A percentile compares a stretch with the other conserved stretches of the same genome.
Evolutionary conservation across 2,113 vertebrate genomes (phyloP).

Genomic region (Holacanthus passer): DNA sequence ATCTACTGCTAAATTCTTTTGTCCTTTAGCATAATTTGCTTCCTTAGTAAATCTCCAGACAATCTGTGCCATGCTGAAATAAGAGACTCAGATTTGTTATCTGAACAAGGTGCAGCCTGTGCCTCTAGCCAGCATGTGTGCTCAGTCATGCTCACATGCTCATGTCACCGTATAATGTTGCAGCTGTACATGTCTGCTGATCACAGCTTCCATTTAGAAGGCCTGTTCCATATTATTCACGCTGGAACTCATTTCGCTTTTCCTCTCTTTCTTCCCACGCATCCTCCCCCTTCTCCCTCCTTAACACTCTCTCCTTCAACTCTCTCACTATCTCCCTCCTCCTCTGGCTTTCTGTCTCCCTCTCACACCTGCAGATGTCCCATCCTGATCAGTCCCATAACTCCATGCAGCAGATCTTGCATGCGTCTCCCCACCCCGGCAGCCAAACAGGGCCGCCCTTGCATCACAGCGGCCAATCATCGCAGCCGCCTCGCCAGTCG

Average conservation of each 20-base stretch:
- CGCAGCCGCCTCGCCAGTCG: constrained; percentile 91
- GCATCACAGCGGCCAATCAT: constrained; percentile 92
- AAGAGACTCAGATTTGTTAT: constrained; percentile 37
- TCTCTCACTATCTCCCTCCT: constrained; percentile 7
- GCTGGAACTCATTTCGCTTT: constrained; percentile 72
- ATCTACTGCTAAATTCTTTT: background rate
- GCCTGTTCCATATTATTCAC: constrained; percentile 74
- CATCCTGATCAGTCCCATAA: constrained; percentile 98
- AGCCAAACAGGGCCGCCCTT: constrained; percentile 97
- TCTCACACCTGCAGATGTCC: constrained; percentile 91
- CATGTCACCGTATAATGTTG: constrained; percentile 64
- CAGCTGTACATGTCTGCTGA: constrained; percentile 76
- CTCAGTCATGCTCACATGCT: constrained; percentile 73
- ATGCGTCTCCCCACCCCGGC: constrained; percentile 94
- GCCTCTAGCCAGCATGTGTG: constrained; percentile 71
- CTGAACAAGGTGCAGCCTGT: constrained; percentile 50
- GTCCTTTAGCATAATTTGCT: background rate
- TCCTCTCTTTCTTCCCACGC: constrained; percentile 47
- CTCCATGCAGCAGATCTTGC: constrained; percentile 99
- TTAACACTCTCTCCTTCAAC: constrained; percentile 46
- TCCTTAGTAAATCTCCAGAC: background rate
- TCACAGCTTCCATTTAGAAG: constrained; percentile 73
- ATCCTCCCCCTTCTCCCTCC: background rate
- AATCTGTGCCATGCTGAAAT: background rate
- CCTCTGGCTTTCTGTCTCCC: constrained; percentile 65